These are phyloP conservation scores for Tachina grossa DNA, from an alignment of 2,888 invertebrate species.

Conservation along the genomic window DNA sequence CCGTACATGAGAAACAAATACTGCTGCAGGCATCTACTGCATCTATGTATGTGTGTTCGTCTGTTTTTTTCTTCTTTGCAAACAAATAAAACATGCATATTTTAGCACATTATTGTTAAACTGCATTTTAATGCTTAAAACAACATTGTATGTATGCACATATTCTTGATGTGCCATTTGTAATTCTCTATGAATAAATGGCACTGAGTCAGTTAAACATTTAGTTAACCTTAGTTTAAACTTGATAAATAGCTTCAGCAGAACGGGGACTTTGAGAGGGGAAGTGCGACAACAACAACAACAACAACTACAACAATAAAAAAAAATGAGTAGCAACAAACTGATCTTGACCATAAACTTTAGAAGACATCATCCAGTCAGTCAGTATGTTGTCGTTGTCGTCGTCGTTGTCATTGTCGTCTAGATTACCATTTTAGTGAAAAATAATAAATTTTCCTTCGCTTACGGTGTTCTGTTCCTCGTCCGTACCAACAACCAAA, in stretches of 20 bases:
- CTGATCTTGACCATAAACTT: conserved; percentile 68
- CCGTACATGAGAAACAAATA: neutral
- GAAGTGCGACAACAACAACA: neutral
- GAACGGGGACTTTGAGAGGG: neutral
- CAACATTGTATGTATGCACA: conserved; percentile 1
- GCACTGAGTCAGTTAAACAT: conserved; percentile 11
- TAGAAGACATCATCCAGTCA: conserved; percentile 40
- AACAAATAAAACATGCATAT: conserved; percentile 60
- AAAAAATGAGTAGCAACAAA: conserved; percentile 48
- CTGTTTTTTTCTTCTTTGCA: conserved; percentile 1
- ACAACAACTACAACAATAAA: too few species aligned
- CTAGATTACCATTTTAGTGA: conserved; percentile 66
- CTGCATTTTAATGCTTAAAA: conserved; percentile 2
- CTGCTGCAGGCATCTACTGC: neutral
- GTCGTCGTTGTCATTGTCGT: conserved; percentile 61
- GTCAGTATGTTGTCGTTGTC: conserved; percentile 9
- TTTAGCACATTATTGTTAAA: conserved; percentile 63
- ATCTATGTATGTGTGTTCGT: neutral
- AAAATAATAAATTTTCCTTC: conserved; percentile 66
- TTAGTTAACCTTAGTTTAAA: conserved; percentile 29
- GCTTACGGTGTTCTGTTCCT: conserved; percentile 28
- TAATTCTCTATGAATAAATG: conserved; percentile 4
- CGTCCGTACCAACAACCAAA: conserved; percentile 15
- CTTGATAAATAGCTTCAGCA: conserved; percentile 10
- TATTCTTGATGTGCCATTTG: conserved; percentile 7